A percentile compares a stretch with the other conserved stretches of the same genome.
Conservation (phyloP, 1,140 invertebrate species). For the Eurosta solidaginis region DNA sequence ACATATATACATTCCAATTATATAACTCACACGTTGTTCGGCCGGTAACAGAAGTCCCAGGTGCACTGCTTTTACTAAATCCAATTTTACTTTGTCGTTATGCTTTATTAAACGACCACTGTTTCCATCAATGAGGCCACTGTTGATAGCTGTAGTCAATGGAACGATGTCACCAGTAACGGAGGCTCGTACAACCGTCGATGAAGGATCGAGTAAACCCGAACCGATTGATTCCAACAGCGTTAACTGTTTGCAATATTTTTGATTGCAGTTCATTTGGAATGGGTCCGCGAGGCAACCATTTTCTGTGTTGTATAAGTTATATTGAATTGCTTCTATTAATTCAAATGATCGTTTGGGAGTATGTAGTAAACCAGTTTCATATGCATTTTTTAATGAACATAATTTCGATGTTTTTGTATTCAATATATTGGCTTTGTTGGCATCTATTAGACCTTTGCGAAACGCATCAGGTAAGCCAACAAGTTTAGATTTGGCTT, state of each 20-base stretch:
- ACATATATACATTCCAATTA: background rate
- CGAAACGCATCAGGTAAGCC: conserved; percentile 85
- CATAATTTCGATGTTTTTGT: conserved; percentile 81
- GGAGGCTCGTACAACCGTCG: conserved; percentile 81
- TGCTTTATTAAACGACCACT: conserved; percentile 71
- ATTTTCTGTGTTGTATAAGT: conserved; percentile 79
- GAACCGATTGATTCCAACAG: conserved; percentile 76
- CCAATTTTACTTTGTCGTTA: conserved; percentile 68
- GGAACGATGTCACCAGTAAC: conserved; percentile 74
- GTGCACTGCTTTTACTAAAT: conserved; percentile 85
- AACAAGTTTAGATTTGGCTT: conserved; percentile 77
- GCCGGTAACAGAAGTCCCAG: conserved; percentile 85
- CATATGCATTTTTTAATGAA: conserved; percentile 73
- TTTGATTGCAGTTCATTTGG: conserved; percentile 69
- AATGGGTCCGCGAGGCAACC: conserved; percentile 83
- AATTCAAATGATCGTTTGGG: conserved; percentile 77
- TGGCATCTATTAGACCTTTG: conserved; percentile 83
- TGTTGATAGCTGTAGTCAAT: conserved; percentile 77
- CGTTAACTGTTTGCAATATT: conserved; percentile 70
- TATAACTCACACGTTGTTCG: conserved; percentile 85
- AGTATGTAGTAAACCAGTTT: conserved; percentile 75
- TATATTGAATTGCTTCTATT: conserved; percentile 80
- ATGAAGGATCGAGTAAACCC: conserved; percentile 82
- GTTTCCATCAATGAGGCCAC: conserved; percentile 75
- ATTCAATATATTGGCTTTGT: conserved; percentile 83